phyloP scores from a whole-genome alignment of 2,888 invertebrate genomes.

The Empis livida region DNA sequence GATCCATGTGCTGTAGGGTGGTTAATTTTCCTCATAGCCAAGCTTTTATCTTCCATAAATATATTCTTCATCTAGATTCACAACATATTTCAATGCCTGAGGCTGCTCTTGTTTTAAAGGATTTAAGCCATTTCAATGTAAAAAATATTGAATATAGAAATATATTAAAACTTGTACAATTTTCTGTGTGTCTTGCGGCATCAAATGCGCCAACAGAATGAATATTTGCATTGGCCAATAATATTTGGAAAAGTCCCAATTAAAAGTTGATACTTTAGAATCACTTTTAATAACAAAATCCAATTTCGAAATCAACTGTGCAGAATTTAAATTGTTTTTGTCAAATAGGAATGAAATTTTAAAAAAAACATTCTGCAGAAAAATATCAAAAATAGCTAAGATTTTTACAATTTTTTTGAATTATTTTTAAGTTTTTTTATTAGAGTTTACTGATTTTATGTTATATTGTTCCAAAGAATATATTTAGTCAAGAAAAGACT shows the following conservation, averaged over 20 bases:
- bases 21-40: constrained; percentile 1
- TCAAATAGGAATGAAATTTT: too few relatives aligned
- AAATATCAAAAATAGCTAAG: constrained; percentile 3
- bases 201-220: constrained; percentile 6
- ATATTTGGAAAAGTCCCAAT: constrained; percentile 3
- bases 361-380: constrained; percentile 1
- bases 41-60: neutral
- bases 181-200: constrained; percentile 3
- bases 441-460: too few relatives aligned
- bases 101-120: neutral
- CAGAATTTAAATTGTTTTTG: constrained; percentile 20
- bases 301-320: constrained; percentile 2
- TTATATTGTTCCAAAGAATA: too few relatives aligned
- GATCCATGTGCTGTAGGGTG: constrained; percentile 2
- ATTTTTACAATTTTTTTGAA: too few relatives aligned
- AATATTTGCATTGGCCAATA: constrained; percentile 5
- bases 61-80: neutral
- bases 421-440: too few relatives aligned
- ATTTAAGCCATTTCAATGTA: constrained; percentile 2
- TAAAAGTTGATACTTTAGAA: constrained; percentile 3
- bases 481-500: too few relatives aligned
- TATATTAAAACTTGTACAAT: constrained; percentile 6
- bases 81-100: constrained; percentile 1
- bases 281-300: constrained; percentile 4
- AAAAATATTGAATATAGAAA: constrained; percentile 3